Percentiles rank a stretch among this genome's conserved stretches.
These are phyloP conservation scores for Neuroterus valhalla DNA, from an alignment of 1,140 invertebrate genomes.

Conservation along the genomic window DNA sequence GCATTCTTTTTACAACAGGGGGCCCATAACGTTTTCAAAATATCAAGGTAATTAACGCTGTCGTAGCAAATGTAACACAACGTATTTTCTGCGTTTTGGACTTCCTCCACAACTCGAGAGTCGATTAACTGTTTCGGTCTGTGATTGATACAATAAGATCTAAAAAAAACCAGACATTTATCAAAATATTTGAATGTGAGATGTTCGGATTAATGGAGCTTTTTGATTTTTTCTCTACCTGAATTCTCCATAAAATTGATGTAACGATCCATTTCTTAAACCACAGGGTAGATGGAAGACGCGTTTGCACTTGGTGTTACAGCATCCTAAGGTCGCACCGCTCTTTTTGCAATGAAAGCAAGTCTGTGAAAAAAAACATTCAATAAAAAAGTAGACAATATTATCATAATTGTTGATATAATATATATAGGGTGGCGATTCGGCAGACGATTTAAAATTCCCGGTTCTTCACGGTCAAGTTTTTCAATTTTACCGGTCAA, in stretches of 20 bases:
- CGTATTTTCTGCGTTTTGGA: slow-evolving; percentile 49
- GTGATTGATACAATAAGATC: slow-evolving; percentile 79
- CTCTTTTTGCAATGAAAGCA: slow-evolving; percentile 78
- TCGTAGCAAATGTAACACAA: slow-evolving; percentile 78
- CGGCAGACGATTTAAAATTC: too few species aligned
- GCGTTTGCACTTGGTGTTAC: slow-evolving; percentile 74
- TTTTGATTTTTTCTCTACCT: slow-evolving; percentile 67
- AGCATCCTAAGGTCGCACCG: slow-evolving; percentile 81
- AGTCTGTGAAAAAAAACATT: slow-evolving; percentile 62
- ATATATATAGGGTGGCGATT: too few species aligned
- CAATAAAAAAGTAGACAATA: neutral
- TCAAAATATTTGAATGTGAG: too few species aligned
- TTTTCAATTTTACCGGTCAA: too few species aligned
- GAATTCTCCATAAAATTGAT: slow-evolving; percentile 80
- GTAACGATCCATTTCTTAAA: slow-evolving; percentile 74
- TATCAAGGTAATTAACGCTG: slow-evolving; percentile 67
- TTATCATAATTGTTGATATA: too few species aligned
- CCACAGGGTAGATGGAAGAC: slow-evolving; percentile 82
- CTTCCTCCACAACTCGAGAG: slow-evolving; percentile 52
- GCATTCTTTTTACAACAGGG: slow-evolving; percentile 79
- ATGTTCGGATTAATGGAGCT: too few species aligned
- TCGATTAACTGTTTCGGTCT: slow-evolving; percentile 75
- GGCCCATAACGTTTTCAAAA: slow-evolving; percentile 74
- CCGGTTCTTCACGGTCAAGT: too few species aligned
- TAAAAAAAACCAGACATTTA: slow-evolving; percentile 57